Conservation (phyloP, 2,113 vertebrate genomes). For the Ophthalmolycus amberensis region DNA sequence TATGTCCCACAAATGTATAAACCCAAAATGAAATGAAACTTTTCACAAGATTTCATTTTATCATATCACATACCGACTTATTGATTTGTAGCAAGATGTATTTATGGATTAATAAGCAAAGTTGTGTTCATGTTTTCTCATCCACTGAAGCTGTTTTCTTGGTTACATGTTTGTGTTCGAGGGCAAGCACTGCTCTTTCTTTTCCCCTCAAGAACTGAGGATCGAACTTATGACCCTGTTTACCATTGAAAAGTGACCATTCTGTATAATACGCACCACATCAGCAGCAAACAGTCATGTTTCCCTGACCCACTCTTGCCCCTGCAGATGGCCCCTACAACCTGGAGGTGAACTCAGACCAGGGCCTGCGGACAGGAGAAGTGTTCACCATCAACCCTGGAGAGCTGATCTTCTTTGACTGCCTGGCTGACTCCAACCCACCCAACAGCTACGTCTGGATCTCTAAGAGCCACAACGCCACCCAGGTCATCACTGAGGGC, state of each 20-base stretch:
- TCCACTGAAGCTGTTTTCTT: background rate
- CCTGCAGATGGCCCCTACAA: constrained; percentile 94
- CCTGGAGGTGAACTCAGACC: constrained; percentile 90
- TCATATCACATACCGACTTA: background rate
- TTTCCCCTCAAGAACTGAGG: background rate
- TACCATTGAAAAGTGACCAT: background rate
- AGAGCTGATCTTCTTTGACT: constrained; percentile 90
- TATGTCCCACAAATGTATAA: background rate
- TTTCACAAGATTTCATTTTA: background rate
- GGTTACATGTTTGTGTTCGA: background rate
- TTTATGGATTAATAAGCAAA: background rate
- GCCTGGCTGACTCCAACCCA: constrained; percentile 95
- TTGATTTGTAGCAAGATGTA: background rate
- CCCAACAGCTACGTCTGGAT: constrained; percentile 95
- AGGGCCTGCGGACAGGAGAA: constrained; percentile 87
- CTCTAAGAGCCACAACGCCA: constrained; percentile 85
- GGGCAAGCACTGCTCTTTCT: background rate
- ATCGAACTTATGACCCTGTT: background rate
- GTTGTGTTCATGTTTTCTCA: background rate
- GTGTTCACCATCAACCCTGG: constrained; percentile 93
- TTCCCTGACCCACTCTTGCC: constrained; percentile 12
- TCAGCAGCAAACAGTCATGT: constrained; percentile 24
- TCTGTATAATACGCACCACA: background rate
- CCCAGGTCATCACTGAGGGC: constrained; percentile 87
- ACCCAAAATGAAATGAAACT: background rate